Base-by-base conservation (phyloP, 2,888 invertebrate species). In the Saturnia japonica region DNA sequence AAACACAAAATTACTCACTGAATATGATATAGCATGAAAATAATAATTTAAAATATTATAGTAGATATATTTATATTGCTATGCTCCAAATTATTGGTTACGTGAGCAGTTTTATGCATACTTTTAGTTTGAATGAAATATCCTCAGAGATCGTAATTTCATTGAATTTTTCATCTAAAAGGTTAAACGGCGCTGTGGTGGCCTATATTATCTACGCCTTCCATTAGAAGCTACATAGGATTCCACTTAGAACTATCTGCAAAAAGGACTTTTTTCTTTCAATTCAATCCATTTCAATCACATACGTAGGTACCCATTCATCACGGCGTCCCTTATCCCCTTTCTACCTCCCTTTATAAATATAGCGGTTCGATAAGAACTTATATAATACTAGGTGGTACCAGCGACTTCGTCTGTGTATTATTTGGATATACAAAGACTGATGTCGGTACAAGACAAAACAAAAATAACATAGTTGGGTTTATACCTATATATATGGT, bases 281-380 rank as follows among this genome's bases (percentile, higher is more conserved):
- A 34, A 74, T 74, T 76, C 74, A 74, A 75, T 75, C 72, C 72
- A 72, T 72, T 73, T 72, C 76, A 74, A 76, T 75, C 74, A 71
- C 70, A 68, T 75, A 75, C 72, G 73, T 69, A 34, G 34, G 34
- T 34, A 72, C 57, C 70, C 71, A 73, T 75, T 74, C 71, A 72
- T 71, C 72, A 72, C 45, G 54, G 70, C 62, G 22, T 51, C 62
- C 54, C 70, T 71, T 73, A 72, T 68, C 57, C 70, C 71, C 60
- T 71, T 70, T 64, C 60, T 67, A 54, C 62, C 51, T 66, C 68
- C 25, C 40, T 67, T 51, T 69, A 73, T 68, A 68, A 43, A 62
- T 73, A 67, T 71, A 22, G 22, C 47, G 25, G 28, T 16, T 68
- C 34, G 19, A 64, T 64, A 64, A 40, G 40, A 16, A n/a, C 0